phyloP scores from a whole-genome alignment of 2,888 invertebrate species.

The Empis stercorea region DNA sequence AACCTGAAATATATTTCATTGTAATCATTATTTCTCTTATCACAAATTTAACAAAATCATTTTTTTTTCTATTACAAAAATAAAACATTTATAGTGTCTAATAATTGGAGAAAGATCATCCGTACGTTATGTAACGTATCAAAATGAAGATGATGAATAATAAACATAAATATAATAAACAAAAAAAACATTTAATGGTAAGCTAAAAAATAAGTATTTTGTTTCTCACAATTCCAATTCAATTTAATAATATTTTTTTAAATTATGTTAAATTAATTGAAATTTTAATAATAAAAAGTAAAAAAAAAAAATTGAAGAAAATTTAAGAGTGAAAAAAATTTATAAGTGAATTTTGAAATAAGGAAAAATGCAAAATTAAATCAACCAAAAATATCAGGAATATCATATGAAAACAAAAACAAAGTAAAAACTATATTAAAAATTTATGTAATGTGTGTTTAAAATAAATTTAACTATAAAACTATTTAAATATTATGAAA shows the following conservation, averaged over 20 bases:
- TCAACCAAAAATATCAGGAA: slow-evolving; percentile 37
- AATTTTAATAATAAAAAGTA: too few species aligned
- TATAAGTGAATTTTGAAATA: too few species aligned
- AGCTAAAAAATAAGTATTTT: too few species aligned
- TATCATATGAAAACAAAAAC: slow-evolving; percentile 31
- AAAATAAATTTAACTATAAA: not conserved
- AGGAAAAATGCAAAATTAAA: not conserved
- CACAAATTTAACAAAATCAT: not conserved
- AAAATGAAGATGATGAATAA: slow-evolving; percentile 81
- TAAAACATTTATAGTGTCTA: slow-evolving; percentile 49
- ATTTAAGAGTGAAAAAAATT: too few species aligned
- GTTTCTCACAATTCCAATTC: too few species aligned
- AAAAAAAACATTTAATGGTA: slow-evolving; percentile 9
- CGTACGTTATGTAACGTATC: slow-evolving; percentile 89
- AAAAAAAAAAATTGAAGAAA: too few species aligned
- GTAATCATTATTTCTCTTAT: too few species aligned
- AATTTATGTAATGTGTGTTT: not conserved
- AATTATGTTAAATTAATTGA: too few species aligned
- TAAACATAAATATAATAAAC: slow-evolving; percentile 43
- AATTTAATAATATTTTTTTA: too few species aligned
- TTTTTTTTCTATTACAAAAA: slow-evolving; percentile 1
- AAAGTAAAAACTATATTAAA: not conserved
- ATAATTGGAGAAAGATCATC: slow-evolving; percentile 86
- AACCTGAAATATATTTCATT: too few species aligned
- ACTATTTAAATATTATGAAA: too few species aligned